Conservation (phyloP, 1,140 invertebrate species). For the Holcopasites calliopsidis region DNA sequence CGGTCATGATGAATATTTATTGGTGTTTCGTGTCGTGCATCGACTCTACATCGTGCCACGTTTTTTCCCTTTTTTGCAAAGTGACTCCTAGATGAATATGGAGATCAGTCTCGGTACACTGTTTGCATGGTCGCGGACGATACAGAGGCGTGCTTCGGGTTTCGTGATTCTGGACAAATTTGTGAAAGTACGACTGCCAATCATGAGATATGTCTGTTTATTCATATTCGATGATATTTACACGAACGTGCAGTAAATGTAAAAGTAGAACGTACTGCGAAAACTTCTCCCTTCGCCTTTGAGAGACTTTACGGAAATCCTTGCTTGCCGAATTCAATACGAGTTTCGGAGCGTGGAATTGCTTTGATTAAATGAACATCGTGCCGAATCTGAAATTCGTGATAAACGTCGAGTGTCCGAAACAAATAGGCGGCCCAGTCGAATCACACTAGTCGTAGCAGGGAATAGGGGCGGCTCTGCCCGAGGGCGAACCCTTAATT, state of each 20-base stretch:
- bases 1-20: not conserved
- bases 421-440: slow-evolving; percentile 20
- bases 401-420: slow-evolving; percentile 1
- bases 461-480: slow-evolving; percentile 26
- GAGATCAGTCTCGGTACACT: not conserved
- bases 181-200: not conserved
- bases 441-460: slow-evolving; percentile 11
- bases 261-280: too few species aligned
- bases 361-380: not conserved
- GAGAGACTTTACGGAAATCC: too few species aligned
- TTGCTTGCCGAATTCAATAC: too few species aligned
- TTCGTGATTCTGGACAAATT: not conserved
- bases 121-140: not conserved
- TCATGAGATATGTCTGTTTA: not conserved
- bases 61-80: slow-evolving; percentile 1
- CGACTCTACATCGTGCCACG: not conserved
- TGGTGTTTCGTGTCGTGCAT: not conserved
- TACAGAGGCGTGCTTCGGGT: not conserved
- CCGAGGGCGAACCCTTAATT: slow-evolving; percentile 40
- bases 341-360: not conserved
- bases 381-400: not conserved
- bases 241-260: not conserved
- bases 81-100: not conserved
- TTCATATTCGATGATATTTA: not conserved
- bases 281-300: too few species aligned